Evolutionary conservation across 2,113 vertebrate genomes (phyloP).

Genomic region (Brachyistius frenatus): DNA sequence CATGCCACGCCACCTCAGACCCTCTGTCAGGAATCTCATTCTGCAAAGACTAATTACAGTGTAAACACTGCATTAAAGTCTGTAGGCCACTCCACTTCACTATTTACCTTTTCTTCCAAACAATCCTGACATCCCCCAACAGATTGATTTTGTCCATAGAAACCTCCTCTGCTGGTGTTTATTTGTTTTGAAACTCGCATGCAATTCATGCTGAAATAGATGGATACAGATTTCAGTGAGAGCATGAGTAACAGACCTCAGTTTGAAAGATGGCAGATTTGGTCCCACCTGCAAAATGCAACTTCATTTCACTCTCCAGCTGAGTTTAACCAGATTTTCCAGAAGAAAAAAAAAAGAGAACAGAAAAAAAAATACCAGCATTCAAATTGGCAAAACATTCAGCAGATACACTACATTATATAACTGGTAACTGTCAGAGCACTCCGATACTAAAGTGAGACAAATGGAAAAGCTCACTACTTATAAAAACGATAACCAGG

Average conservation of each 20-base stretch:
- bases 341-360: neutral
- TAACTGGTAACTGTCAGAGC: constrained; percentile 40
- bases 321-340: constrained; percentile 58
- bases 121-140: constrained; percentile 77
- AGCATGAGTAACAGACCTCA: constrained; percentile 76
- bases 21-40: constrained; percentile 84
- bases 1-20: constrained; percentile 79
- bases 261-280: constrained; percentile 74
- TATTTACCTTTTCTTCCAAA: constrained; percentile 83
- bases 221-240: constrained; percentile 74
- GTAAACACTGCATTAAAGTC: constrained; percentile 94
- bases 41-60: constrained; percentile 87
- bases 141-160: constrained; percentile 77
- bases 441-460: constrained; percentile 9
- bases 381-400: constrained; percentile 41
- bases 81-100: constrained; percentile 75
- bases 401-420: constrained; percentile 41
- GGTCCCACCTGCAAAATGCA: constrained; percentile 58
- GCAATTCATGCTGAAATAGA: constrained; percentile 64
- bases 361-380: constrained; percentile 2
- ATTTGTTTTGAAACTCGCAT: constrained; percentile 78
- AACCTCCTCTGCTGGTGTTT: constrained; percentile 68
- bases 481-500: constrained; percentile 42
- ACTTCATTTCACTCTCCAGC: constrained; percentile 27
- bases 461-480: constrained; percentile 27